Base-by-base conservation (phyloP, 2,888 invertebrate genomes). In the Plutella xylostella region DNA sequence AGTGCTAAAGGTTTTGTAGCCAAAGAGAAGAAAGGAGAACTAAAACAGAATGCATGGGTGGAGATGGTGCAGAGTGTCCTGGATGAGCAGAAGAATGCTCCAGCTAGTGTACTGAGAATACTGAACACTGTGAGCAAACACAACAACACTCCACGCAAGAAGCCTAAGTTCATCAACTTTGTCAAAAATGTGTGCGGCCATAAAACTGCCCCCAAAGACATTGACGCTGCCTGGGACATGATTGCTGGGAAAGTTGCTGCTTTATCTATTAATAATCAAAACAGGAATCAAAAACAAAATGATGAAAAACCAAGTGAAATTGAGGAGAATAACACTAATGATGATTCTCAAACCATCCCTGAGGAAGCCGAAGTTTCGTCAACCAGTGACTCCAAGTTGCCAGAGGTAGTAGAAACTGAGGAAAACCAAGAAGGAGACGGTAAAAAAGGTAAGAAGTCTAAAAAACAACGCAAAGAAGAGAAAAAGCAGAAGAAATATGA, bases 121-220 rank as follows among this genome's bases (percentile, higher is more conserved):
- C 86, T 96, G 31, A 86, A 90, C 52, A 85, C 80, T 3, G 85
- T 96, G 41, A 88, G 90, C 43, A 87, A 86, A 43, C 87, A 88
- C 61, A 89, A 90, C 33, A 96, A 96, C 64, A 91, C 96, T 54
- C 96, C 96, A 4, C 85, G 94, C 18, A 96, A 95, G 70, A 92
- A 92, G 68, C 84, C 86, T 0, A 96, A 94, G 65, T 96, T 96
- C 63, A 68, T 90, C 55, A 93, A 93, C 68, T 93, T 92, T 69
- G 86, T 92, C 1, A 86, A 84, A 58, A 92, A 86, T 75, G 86
- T 85, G 61, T 82, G 83, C 45, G 86, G 89, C 28, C 75, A 87
- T 56, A 83, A 83, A 63, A 75, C 88, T 33, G 86, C 86, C 54
- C 68, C 70, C 41, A 65, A 71, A 35, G 85, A 89, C 43, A 85